A percentile compares a stretch with the other conserved stretches of the same genome.
These are phyloP conservation scores for Proctacanthus coquilletti DNA, from an alignment of 1,140 invertebrate species.

Conservation along the genomic window DNA sequence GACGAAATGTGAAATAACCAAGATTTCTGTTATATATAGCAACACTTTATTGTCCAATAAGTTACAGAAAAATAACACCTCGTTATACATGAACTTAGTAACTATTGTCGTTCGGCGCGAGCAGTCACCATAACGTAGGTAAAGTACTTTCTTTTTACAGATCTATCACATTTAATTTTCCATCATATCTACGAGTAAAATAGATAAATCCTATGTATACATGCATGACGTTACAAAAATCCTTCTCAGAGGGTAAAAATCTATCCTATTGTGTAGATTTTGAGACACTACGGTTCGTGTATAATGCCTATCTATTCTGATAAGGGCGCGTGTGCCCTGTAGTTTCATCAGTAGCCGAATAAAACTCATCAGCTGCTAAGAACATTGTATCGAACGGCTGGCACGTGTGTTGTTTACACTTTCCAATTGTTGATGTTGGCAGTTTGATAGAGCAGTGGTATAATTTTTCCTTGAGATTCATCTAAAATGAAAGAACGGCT, in stretches of 20 bases:
- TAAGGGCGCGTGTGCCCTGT: no score
- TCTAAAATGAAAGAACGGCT: not conserved
- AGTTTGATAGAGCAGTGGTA: not conserved
- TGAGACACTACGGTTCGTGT: not conserved
- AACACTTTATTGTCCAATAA: conserved; percentile 65
- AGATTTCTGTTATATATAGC: no score
- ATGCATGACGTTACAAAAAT: not conserved
- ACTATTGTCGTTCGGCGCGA: no score
- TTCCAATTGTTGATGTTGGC: not conserved
- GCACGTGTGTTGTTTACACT: not conserved
- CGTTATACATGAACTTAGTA: no score
- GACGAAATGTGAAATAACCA: no score
- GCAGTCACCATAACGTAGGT: not conserved
- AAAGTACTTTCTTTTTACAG: no score
- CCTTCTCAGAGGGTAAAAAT: not conserved
- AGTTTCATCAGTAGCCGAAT: no score
- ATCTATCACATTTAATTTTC: not conserved
- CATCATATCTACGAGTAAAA: not conserved
- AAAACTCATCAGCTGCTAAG: no score
- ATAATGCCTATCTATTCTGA: not conserved
- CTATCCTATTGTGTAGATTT: not conserved
- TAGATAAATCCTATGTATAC: not conserved
- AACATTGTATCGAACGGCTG: not conserved
- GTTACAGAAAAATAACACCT: not conserved
- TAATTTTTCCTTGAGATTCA: not conserved